Percentiles rank a stretch among this genome's conserved stretches.
phyloP scores from a whole-genome alignment of 2,797 vertebrate genomes.

The Percopsis omiscomaycus region DNA sequence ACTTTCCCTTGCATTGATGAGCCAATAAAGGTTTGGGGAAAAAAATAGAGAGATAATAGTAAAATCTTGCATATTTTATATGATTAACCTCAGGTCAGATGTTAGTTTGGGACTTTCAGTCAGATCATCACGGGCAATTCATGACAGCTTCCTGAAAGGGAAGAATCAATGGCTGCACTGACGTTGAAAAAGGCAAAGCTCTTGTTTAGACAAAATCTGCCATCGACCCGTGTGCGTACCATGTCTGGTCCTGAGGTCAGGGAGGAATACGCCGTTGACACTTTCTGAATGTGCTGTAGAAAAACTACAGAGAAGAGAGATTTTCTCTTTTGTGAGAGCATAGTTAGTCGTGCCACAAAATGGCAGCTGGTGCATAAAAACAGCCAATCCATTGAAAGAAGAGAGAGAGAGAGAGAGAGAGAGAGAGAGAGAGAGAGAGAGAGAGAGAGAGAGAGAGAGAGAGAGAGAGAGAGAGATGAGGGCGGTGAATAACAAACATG shows the following conservation, averaged over 20 bases:
- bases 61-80: constrained; percentile 52
- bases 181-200: constrained; percentile 8
- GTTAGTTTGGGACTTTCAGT: constrained; percentile 48
- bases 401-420: constrained; percentile 23
- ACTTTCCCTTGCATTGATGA: constrained; percentile 43
- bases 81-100: constrained; percentile 63
- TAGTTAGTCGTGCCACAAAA: neutral
- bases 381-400: neutral
- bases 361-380: neutral
- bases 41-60: constrained; percentile 54
- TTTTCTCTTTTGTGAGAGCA: neutral
- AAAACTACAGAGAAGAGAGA: too few relatives aligned
- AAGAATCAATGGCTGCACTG: constrained; percentile 47
- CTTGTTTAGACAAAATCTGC: constrained; percentile 41
- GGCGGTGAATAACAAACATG: constrained; percentile 40
- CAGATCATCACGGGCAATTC: constrained; percentile 53
- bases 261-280: constrained; percentile 9
- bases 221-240: constrained; percentile 56
- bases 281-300: constrained; percentile 18
- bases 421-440: neutral
- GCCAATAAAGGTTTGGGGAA: constrained; percentile 52
- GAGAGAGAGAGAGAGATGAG: neutral
- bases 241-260: constrained; percentile 49
- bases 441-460: neutral
- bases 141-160: constrained; percentile 42